A percentile compares a stretch with the other conserved stretches of the same genome.
Evolutionary conservation across 2,888 invertebrate species (phyloP).

Genomic region (Acanthoscelides obtectus): DNA sequence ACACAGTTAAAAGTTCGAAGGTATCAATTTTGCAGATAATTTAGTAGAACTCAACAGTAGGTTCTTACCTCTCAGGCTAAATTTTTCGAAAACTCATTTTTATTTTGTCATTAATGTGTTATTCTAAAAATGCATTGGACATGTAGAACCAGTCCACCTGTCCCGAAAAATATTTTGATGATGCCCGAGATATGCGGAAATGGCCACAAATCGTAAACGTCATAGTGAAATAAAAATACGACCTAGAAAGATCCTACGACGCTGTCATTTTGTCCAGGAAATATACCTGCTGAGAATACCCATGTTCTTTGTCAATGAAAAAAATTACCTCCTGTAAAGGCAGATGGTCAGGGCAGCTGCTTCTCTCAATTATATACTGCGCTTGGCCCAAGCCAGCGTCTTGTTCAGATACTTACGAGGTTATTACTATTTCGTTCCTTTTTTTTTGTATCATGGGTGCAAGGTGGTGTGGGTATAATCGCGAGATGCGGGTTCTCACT

Average conservation of each 20-base stretch:
- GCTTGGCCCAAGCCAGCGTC: not conserved
- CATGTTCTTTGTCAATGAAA: not conserved
- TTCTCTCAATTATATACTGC: not conserved
- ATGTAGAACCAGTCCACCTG: too few relatives aligned
- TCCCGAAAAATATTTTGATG: not conserved
- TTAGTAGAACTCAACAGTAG: too few relatives aligned
- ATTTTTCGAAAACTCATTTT: too few relatives aligned
- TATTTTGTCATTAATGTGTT: too few relatives aligned
- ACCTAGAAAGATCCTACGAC: not conserved
- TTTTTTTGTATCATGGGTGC: not conserved
- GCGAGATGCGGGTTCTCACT: not conserved
- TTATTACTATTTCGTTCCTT: not conserved
- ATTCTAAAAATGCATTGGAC: too few relatives aligned
- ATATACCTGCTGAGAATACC: not conserved
- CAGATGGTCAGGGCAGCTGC: not conserved
- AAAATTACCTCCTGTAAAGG: not conserved
- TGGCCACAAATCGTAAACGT: not conserved
- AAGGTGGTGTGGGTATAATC: not conserved
- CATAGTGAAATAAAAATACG: not conserved
- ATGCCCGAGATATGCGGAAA: not conserved
- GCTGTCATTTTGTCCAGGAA: not conserved
- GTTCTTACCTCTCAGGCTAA: too few relatives aligned
- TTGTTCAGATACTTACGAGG: not conserved
- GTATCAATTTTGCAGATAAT: too few relatives aligned
- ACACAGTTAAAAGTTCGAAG: too few relatives aligned